These are phyloP conservation scores for Clangula hyemalis DNA, from an alignment of 2,797 vertebrate genomes.

Conservation along the genomic window DNA sequence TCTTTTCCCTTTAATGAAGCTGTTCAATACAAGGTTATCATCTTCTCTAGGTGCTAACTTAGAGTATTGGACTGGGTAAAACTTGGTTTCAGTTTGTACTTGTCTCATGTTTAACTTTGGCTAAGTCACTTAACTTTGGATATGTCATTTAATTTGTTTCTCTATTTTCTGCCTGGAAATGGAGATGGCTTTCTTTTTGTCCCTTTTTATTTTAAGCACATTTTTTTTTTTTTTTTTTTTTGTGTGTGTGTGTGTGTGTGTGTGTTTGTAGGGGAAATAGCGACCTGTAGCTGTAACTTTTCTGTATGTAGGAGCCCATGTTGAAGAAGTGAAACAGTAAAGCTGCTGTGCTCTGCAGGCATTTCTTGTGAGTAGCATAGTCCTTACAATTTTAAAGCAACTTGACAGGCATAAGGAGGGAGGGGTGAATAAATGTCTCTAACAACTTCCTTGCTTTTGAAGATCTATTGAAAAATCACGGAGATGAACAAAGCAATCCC, in stretches of 20 bases:
- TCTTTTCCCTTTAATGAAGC: background rate
- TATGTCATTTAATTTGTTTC: background rate
- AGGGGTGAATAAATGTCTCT: background rate
- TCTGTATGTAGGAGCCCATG: fast-evolving
- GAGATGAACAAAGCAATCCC: background rate
- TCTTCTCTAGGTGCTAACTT: background rate
- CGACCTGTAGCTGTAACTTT: background rate
- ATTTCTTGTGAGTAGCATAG: background rate
- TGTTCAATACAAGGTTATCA: background rate
- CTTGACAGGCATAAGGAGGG: no score
- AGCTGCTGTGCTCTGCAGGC: fast-evolving
- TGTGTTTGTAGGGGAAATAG: background rate
- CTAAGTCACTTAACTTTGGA: background rate
- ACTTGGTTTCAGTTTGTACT: background rate
- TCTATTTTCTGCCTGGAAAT: background rate
- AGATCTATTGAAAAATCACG: background rate
- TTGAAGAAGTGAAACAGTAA: background rate
- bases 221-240: no score
- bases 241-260: no score
- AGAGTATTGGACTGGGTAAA: background rate
- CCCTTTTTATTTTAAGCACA: background rate
- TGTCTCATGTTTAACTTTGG: background rate
- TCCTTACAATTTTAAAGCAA: background rate
- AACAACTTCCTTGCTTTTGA: background rate
- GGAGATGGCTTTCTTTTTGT: background rate